Evolutionary conservation across 2,113 vertebrate species (phyloP).

Genomic region (Pogona vitticeps): DNA sequence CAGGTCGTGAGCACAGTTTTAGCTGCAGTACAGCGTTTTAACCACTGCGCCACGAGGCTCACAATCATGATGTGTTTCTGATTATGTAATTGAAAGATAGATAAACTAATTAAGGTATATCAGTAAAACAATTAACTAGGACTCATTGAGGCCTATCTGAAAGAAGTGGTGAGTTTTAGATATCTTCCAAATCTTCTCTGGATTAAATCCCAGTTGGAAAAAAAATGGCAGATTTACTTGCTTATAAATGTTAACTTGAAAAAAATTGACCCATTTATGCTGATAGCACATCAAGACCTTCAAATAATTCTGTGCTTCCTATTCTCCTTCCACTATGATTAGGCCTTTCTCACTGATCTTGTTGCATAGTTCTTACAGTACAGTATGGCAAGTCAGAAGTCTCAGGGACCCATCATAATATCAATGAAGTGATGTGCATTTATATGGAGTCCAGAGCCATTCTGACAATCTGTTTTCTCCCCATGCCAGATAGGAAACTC

Average conservation of each 20-base stretch:
- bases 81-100: neutral
- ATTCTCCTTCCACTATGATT: neutral
- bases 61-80: neutral
- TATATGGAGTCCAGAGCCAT: neutral
- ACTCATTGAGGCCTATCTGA: neutral
- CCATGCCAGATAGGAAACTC: neutral
- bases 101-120: neutral
- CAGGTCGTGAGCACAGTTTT: neutral
- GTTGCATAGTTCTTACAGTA: no score
- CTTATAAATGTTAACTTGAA: no score
- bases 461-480: neutral
- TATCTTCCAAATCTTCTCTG: neutral
- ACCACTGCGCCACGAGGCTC: no score
- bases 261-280: neutral
- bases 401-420: neutral
- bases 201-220: neutral
- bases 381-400: no score
- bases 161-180: neutral
- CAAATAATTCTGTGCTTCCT: neutral
- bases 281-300: neutral
- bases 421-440: neutral
- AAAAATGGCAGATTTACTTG: neutral
- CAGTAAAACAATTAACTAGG: neutral
- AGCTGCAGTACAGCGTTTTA: no score
- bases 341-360: no score